These are phyloP conservation scores for Periparus ater DNA, from an alignment of 2,797 vertebrate genomes.

Conservation along the genomic window DNA sequence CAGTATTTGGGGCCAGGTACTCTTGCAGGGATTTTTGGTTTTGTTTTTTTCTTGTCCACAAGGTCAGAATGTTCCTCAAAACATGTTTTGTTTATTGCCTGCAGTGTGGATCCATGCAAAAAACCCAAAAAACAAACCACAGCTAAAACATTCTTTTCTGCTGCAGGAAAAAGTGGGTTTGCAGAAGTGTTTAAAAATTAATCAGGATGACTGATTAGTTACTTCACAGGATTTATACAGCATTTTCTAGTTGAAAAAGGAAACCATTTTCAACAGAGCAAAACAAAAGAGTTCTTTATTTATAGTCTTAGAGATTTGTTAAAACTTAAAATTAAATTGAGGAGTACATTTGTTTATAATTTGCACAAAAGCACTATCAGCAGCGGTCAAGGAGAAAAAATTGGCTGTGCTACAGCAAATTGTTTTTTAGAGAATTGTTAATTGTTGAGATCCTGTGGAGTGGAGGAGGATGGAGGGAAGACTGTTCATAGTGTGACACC, in stretches of 20 bases:
- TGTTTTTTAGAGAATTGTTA: background rate
- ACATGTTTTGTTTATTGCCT: background rate
- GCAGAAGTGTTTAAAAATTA: background rate
- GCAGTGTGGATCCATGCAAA: background rate
- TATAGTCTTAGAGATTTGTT: background rate
- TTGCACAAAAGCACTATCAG: accelerated
- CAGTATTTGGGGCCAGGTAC: background rate
- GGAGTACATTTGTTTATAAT: background rate
- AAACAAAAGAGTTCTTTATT: background rate
- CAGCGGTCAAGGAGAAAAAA: background rate
- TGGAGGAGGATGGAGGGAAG: background rate
- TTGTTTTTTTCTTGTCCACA: background rate
- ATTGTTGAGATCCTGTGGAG: background rate
- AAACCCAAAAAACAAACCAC: background rate
- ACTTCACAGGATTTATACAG: background rate
- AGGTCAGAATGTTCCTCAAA: background rate
- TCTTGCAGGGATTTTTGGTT: background rate
- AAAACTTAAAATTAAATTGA: background rate
- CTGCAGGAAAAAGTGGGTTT: background rate
- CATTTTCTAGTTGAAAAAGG: background rate
- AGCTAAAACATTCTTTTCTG: background rate
- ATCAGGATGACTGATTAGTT: background rate
- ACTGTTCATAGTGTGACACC: background rate
- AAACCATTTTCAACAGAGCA: background rate
- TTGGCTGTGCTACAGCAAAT: background rate